phyloP scores from a whole-genome alignment of 2,888 invertebrate genomes.

The Isoperla grammatica region DNA sequence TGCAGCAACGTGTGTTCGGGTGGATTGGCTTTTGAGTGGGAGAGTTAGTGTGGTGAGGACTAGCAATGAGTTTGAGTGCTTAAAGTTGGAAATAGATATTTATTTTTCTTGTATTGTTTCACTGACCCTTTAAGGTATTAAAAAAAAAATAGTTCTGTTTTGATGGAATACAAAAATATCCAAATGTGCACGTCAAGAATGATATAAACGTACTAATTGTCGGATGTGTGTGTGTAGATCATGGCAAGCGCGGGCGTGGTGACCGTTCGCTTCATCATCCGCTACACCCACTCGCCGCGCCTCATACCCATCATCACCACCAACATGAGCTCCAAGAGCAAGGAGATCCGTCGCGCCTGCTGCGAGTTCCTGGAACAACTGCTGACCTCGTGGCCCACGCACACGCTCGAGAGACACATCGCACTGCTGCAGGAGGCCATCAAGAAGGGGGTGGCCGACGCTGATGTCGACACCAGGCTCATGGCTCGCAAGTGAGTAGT shows the following conservation, averaged over 20 bases:
- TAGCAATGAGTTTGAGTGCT: too few species aligned
- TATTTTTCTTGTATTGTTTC: too few species aligned
- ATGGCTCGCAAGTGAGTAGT: conserved; percentile 67
- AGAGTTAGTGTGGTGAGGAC: too few species aligned
- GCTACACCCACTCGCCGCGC: conserved; percentile 72
- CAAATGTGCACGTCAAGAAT: too few species aligned
- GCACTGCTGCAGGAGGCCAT: conserved; percentile 74
- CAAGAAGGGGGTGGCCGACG: conserved; percentile 83
- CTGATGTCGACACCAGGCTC: conserved; percentile 83
- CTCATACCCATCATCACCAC: conserved; percentile 72
- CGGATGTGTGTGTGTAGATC: conserved; percentile 50
- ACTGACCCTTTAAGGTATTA: too few species aligned
- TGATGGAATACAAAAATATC: too few species aligned
- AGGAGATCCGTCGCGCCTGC: conserved; percentile 74
- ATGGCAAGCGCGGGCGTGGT: conserved; percentile 85
- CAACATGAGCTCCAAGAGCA: conserved; percentile 79
- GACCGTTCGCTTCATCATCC: conserved; percentile 82
- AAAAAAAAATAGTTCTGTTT: too few species aligned
- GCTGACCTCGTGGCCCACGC: conserved; percentile 81
- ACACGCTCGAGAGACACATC: conserved; percentile 75
- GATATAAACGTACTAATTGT: too few species aligned
- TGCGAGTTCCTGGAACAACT: conserved; percentile 81
- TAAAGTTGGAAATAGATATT: too few species aligned
- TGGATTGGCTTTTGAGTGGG: too few species aligned
- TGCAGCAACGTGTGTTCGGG: too few species aligned